Evolutionary conservation across 2,797 vertebrate genomes (phyloP).

Genomic region (Falco novaeseelandiae): DNA sequence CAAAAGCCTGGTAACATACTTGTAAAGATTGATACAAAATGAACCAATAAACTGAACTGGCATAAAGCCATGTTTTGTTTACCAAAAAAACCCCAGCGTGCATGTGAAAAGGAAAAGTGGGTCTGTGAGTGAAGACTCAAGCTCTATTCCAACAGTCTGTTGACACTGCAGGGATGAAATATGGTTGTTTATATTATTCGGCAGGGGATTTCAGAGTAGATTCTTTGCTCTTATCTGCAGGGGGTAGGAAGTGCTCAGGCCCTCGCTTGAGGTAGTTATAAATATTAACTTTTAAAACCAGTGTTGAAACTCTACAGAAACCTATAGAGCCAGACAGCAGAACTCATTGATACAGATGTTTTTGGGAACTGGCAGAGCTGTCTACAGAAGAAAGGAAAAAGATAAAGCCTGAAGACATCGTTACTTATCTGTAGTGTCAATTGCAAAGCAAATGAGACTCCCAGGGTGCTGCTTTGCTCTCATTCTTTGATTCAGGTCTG

Average conservation of each 20-base stretch:
- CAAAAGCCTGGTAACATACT: neutral
- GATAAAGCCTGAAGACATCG: fast-evolving
- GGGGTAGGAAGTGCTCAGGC: neutral
- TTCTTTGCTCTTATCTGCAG: constrained; percentile 23
- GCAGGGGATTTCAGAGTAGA: neutral
- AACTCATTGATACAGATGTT: neutral
- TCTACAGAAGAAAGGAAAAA: neutral
- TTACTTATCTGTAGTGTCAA: neutral
- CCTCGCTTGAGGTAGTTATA: neutral
- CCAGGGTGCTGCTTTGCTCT: neutral
- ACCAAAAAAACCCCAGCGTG: neutral
- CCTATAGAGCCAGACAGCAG: neutral
- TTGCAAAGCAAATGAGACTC: neutral
- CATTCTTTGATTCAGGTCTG: neutral
- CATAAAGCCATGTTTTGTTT: neutral
- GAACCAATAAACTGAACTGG: neutral
- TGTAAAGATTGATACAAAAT: neutral
- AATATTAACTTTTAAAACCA: constrained; percentile 44
- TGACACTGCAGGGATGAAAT: neutral
- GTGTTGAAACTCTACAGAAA: neutral
- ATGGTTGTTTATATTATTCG: constrained; percentile 6
- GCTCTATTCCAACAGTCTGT: neutral
- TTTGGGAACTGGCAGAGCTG: neutral
- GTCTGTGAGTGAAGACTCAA: neutral
- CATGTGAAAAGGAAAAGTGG: neutral